phyloP scores from a whole-genome alignment of 2,888 invertebrate species.

The Branchellion lobata region DNA sequence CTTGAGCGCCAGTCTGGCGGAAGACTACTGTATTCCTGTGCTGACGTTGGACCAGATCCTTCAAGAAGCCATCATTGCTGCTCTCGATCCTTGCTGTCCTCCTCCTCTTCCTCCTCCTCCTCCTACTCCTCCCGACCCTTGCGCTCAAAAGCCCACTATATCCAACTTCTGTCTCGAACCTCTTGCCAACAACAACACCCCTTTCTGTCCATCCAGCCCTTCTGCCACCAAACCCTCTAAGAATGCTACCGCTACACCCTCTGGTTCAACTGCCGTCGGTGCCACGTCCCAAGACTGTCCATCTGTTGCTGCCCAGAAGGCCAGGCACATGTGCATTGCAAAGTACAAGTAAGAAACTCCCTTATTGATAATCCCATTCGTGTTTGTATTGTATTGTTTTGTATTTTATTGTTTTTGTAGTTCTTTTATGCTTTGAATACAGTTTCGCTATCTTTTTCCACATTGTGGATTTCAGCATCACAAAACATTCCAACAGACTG shows the following conservation, averaged over 20 bases:
- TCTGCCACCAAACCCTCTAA: too few species aligned
- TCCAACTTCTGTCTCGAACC: too few species aligned
- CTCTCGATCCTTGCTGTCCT: slow-evolving; percentile 48
- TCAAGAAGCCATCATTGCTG: slow-evolving; percentile 59
- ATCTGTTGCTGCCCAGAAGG: slow-evolving; percentile 55
- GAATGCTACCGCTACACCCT: background rate
- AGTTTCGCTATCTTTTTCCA: too few species aligned
- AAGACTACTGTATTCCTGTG: slow-evolving; percentile 60
- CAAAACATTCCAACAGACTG: too few species aligned
- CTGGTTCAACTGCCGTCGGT: slow-evolving; percentile 57
- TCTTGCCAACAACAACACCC: background rate
- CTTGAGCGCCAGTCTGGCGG: slow-evolving; percentile 58
- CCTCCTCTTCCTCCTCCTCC: slow-evolving; percentile 47
- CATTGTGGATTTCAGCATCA: too few species aligned
- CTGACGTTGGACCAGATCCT: slow-evolving; percentile 61
- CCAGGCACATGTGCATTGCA: slow-evolving; percentile 53
- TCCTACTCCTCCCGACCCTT: slow-evolving; percentile 52
- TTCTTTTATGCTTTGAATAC: too few species aligned
- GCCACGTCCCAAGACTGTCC: slow-evolving; percentile 61
- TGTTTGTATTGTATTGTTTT: too few species aligned
- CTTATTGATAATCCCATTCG: too few species aligned
- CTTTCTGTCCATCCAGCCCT: background rate
- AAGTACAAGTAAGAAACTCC: slow-evolving; percentile 55
- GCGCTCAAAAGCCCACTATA: too few species aligned
- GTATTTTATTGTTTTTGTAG: too few species aligned